Evolutionary conservation across 2,113 vertebrate species (phyloP), one percentile per base, ranked within the genome.

Genomic region (Trichomycterus rosablanca): DNA sequence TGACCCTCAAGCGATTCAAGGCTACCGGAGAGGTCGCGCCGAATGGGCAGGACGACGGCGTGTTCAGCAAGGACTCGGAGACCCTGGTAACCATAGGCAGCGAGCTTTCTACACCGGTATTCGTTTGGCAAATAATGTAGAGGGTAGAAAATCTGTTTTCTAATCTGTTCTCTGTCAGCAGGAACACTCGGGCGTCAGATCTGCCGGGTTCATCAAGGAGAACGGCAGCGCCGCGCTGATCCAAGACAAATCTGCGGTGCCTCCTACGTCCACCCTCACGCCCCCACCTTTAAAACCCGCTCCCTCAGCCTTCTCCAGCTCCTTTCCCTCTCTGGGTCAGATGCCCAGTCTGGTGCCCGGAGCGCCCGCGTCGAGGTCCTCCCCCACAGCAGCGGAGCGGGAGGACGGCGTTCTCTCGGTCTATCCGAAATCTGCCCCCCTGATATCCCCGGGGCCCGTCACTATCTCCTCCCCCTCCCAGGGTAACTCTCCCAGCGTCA

Each of bases 1-100:
- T 91, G 79, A 92, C 87, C 69, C 84, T 89, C 71, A 98, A 97
- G 75, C 92, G 93, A 59, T 90, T 94, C 55, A 97, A 97, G 81
- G 84, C 79, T 43, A 84, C 81, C 1, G 86, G 78, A 35, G 92
- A 94, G 63, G 81, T 73, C 61, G 83, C 74, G 66, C 63, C 71
- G 5, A 90, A 95, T 30, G 80, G 83, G 51, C 80, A 83, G 54
- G 84, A 73, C 46, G 90, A 90, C 77, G 88, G 79, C 40, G 89
- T 89, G 61, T 82, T 87, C 70, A 84, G 76, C 40, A 88, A 91
- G 44, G 86, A 84, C 74, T 75, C 78, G 26, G 87, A 89, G 16
- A 89, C 83, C 62, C 81, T 85, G 77, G 86, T 84, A 45, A 74
- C 84, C 64, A 92, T 90, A 89, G 88, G 83, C 59, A 89, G 83